Conservation (phyloP, 2,797 vertebrate genomes). For the Dallia pectoralis region DNA sequence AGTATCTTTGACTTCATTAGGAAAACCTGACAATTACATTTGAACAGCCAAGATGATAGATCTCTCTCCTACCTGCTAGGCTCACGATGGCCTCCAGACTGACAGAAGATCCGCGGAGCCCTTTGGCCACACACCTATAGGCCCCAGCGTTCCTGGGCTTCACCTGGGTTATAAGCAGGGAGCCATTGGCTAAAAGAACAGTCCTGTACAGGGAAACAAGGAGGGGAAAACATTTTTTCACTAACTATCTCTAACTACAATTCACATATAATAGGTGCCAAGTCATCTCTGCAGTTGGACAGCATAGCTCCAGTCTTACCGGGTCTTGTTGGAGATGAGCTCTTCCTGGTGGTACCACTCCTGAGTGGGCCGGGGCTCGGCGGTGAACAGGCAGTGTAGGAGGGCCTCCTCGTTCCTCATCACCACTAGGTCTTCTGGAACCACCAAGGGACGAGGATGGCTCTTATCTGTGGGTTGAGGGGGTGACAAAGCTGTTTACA, state of each 20-base stretch:
- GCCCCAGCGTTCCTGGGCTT: slow-evolving; percentile 75
- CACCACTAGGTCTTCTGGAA: slow-evolving; percentile 79
- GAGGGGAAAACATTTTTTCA: too few species aligned
- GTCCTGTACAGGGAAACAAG: slow-evolving; percentile 39
- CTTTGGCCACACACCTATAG: slow-evolving; percentile 80
- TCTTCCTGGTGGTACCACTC: slow-evolving; percentile 81
- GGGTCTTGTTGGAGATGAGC: slow-evolving; percentile 75
- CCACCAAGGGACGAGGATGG: slow-evolving; percentile 73
- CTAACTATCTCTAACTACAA: too few species aligned
- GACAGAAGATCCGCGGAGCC: slow-evolving; percentile 71
- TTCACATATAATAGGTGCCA: too few species aligned
- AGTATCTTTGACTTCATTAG: too few species aligned
- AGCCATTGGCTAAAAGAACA: slow-evolving; percentile 78
- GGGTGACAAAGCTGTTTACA: too few species aligned
- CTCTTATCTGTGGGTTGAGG: slow-evolving; percentile 71
- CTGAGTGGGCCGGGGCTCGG: slow-evolving; percentile 74
- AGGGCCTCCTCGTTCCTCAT: slow-evolving; percentile 79
- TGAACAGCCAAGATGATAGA: too few species aligned
- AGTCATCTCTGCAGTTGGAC: too few species aligned
- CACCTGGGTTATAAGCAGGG: slow-evolving; percentile 82
- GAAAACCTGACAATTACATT: too few species aligned
- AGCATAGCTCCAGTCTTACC: slow-evolving; percentile 58
- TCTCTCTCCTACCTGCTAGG: slow-evolving; percentile 74
- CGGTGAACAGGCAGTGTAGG: slow-evolving; percentile 84
- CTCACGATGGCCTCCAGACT: slow-evolving; percentile 73